Percentiles rank a stretch among this genome's conserved stretches.
Evolutionary conservation across 2,888 invertebrate genomes (phyloP).

Genomic region (Cosmia trapezina): DNA sequence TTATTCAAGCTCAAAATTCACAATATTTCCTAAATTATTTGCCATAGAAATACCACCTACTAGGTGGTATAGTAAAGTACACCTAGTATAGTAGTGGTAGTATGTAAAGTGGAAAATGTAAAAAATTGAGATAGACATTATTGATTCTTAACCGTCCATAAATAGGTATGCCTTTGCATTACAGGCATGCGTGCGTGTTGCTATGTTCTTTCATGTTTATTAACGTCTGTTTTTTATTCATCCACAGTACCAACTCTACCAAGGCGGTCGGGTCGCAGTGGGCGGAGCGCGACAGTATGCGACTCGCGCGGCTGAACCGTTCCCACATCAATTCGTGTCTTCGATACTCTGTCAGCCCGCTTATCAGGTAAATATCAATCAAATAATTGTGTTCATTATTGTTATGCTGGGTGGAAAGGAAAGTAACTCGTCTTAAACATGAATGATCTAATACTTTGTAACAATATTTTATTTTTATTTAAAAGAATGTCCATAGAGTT

Average conservation of each 20-base stretch:
- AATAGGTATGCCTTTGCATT: not conserved
- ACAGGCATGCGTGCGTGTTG: not conserved
- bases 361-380: conserved; percentile 92
- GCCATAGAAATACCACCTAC: too few species aligned
- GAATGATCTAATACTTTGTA: not conserved
- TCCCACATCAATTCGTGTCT: conserved; percentile 98
- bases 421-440: not conserved
- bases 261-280: conserved; percentile 90
- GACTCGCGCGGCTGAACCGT: conserved; percentile 93
- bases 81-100: too few species aligned
- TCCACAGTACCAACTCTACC: conserved; percentile 94
- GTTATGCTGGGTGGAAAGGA: conserved; percentile 3
- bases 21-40: too few species aligned
- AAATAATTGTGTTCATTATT: not conserved
- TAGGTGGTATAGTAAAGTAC: too few species aligned
- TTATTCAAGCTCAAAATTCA: too few species aligned
- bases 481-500: not conserved
- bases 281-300: conserved; percentile 93
- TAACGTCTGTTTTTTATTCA: not conserved
- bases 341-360: conserved; percentile 97
- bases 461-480: not conserved
- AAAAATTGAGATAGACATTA: too few species aligned
- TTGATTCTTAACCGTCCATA: too few species aligned
- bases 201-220: not conserved
- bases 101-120: too few species aligned